Percentiles rank a stretch among this genome's conserved stretches.
phyloP scores from a whole-genome alignment of 1,140 invertebrate species.

The Mamestra configurata region DNA sequence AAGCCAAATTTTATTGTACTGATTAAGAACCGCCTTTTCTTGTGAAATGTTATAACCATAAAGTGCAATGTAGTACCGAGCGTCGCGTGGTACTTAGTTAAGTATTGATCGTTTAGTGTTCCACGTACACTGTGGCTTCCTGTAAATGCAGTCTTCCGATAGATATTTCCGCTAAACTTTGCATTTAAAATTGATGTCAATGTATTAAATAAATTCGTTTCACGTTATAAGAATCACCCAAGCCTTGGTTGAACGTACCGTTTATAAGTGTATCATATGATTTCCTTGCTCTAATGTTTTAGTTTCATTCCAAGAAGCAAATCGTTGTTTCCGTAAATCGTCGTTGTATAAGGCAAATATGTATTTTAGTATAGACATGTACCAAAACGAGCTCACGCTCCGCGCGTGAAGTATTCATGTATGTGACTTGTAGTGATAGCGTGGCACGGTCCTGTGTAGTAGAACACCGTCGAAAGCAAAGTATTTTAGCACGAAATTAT shows the following conservation, averaged over 20 bases:
- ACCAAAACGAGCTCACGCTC: conserved; percentile 52
- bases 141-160: conserved; percentile 87
- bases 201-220: conserved; percentile 61
- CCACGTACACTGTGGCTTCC: conserved; percentile 85
- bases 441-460: conserved; percentile 67
- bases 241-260: conserved; percentile 41
- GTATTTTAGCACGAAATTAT: conserved; percentile 79
- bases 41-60: conserved; percentile 75
- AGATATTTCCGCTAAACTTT: conserved; percentile 83
- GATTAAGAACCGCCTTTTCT: conserved; percentile 84
- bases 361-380: conserved; percentile 53
- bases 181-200: conserved; percentile 83
- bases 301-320: conserved; percentile 71
- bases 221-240: conserved; percentile 45
- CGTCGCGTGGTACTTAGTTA: conserved; percentile 80
- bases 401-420: conserved; percentile 61
- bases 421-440: conserved; percentile 63
- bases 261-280: conserved; percentile 33
- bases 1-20: conserved; percentile 85
- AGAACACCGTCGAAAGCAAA: conserved; percentile 72
- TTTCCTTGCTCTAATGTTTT: conserved; percentile 45
- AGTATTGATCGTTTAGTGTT: conserved; percentile 82
- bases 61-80: conserved; percentile 76
- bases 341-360: conserved; percentile 55
- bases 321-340: conserved; percentile 58